Conservation (phyloP, 2,113 vertebrate genomes). For the Mobula hypostoma region DNA sequence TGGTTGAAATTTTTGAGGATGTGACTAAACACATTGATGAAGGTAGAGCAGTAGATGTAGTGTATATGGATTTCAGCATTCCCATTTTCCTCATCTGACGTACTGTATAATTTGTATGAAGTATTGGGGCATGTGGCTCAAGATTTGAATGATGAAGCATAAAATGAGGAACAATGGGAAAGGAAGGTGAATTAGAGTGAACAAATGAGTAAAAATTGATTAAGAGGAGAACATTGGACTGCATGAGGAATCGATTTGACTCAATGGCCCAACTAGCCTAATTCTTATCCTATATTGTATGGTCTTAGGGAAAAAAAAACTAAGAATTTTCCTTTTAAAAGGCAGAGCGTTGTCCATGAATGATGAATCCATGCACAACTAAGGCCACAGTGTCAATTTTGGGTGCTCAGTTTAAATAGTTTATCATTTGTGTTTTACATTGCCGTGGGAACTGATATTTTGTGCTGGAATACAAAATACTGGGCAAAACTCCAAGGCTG, state of each 20-base stretch:
- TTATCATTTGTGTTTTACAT: background rate
- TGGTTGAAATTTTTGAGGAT: too few species aligned
- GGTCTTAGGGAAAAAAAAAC: too few species aligned
- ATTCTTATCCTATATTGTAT: too few species aligned
- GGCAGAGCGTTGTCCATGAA: background rate
- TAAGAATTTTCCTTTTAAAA: too few species aligned
- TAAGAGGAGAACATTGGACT: too few species aligned
- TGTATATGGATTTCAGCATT: background rate
- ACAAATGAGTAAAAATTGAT: background rate
- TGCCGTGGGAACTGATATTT: background rate
- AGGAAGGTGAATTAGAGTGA: background rate
- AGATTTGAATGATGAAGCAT: background rate
- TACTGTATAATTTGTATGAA: background rate
- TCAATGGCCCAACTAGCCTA: too few species aligned
- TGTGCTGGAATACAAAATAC: background rate
- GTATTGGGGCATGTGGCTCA: background rate
- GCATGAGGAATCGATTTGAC: too few species aligned
- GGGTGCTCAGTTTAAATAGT: background rate
- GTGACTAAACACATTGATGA: too few species aligned
- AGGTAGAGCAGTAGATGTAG: too few species aligned
- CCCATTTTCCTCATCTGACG: background rate
- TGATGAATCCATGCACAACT: background rate
- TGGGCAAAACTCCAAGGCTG: background rate
- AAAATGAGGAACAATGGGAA: background rate
- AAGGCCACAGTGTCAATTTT: background rate